phyloP scores from a whole-genome alignment of 2,888 invertebrate genomes.

The Vandiemenella viatica region DNA sequence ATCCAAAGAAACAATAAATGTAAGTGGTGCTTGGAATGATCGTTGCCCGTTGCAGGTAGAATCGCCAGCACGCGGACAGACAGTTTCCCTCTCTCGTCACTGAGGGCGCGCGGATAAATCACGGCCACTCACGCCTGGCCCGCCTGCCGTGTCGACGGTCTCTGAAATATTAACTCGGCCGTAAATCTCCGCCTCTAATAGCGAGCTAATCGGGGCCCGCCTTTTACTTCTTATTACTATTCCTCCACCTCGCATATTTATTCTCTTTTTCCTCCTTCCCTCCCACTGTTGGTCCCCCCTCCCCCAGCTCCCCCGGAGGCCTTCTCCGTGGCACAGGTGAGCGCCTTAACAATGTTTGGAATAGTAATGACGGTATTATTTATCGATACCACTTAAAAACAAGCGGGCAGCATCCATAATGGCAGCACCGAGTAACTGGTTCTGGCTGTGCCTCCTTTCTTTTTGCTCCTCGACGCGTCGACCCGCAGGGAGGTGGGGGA shows the following conservation, averaged over 20 bases:
- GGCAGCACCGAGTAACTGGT: neutral
- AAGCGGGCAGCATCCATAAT: neutral
- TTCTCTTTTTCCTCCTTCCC: slow-evolving; percentile 4
- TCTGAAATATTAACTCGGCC: slow-evolving; percentile 15
- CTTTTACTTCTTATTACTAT: too few species aligned
- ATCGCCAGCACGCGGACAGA: too few species aligned
- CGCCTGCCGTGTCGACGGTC: neutral
- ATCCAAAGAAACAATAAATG: too few species aligned
- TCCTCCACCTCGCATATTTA: slow-evolving; percentile 4
- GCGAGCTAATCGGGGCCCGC: slow-evolving; percentile 12
- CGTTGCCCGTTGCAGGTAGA: too few species aligned
- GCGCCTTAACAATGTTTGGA: slow-evolving; percentile 14
- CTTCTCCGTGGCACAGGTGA: slow-evolving; percentile 6
- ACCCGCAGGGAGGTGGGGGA: neutral
- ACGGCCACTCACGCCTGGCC: neutral
- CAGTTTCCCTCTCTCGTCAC: too few species aligned
- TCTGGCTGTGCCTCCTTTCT: neutral
- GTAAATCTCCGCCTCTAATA: slow-evolving; percentile 15
- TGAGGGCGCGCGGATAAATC: too few species aligned
- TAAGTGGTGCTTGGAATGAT: too few species aligned
- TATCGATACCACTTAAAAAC: slow-evolving; percentile 14
- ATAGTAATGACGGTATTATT: slow-evolving; percentile 14
- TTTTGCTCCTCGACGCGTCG: neutral
- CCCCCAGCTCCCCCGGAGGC: too few species aligned
- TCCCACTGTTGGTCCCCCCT: neutral